Base-by-base conservation (phyloP, 2,888 invertebrate genomes). In the Drosophila atripex region DNA sequence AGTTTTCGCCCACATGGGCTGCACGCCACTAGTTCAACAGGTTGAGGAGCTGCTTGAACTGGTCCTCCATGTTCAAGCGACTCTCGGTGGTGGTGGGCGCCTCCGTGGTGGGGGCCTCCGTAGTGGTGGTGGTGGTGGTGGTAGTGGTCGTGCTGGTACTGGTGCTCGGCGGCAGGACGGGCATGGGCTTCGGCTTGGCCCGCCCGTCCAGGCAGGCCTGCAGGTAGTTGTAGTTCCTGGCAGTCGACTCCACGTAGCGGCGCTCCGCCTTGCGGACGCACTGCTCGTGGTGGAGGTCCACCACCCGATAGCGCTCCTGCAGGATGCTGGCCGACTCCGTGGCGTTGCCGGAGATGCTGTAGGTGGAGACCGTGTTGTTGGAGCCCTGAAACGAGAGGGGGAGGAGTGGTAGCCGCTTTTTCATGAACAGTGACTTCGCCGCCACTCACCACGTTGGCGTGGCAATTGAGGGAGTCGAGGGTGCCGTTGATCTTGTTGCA, bases 341-440 rank as follows among this genome's bases (percentile, higher is more conserved):
- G 14, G 89, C 89, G 66, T 90, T 90, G n/a, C 89, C 84, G 1
- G 89, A 90, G 39, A 90, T 89, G 49, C 75, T 63, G 35, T 89
- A 90, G 0, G 84, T 82, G 39, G 73, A 39, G 25, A 88, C 71
- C 3, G 90, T 89, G 53, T 88, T 89, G 55, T 89, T 84, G n/a
- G 86, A 76, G 7, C 90, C 89, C 89, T 89, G 18, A 5, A 8
- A 6, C 7, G 11, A 28, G 41, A 9, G 16, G 5, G 11, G 9
- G 12, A 7, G 11, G 14, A n/a, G 1, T 3, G 1, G 2, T 53
- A 28, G 9, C 1, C 5, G 6, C 8, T 1, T 1, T 1, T 18
- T 18, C 14, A 39, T 2, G 12, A 5, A 35, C 12, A 1, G 18
- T 18, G 18, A 14, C 7, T 8, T 7, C 7, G 6, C 25, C 0